Evolutionary conservation across 1,140 invertebrate genomes (phyloP).

Genomic region (Drosophila bifasciata): DNA sequence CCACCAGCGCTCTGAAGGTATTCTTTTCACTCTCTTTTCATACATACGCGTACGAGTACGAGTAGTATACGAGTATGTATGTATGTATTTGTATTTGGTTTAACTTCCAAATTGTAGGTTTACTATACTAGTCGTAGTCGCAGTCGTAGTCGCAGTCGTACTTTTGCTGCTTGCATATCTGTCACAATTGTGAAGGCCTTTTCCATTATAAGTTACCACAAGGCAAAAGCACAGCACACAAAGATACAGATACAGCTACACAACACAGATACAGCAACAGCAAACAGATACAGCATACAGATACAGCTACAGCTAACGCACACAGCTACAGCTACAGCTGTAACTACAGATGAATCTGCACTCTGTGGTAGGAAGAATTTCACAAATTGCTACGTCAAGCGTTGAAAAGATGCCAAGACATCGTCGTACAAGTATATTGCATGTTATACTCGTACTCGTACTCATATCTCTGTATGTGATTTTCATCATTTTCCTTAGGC

Average conservation of each 20-base stretch:
- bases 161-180: slow-evolving; percentile 34
- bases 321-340: slow-evolving; percentile 20
- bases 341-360: slow-evolving; percentile 17
- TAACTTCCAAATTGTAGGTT: slow-evolving; percentile 46
- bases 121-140: slow-evolving; percentile 1
- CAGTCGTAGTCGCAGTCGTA: neutral
- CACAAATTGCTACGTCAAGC: slow-evolving; percentile 81
- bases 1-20: slow-evolving; percentile 36
- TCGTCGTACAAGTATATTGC: neutral
- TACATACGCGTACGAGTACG: neutral
- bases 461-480: neutral
- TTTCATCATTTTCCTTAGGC: slow-evolving; percentile 38
- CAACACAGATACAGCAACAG: slow-evolving; percentile 18
- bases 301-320: slow-evolving; percentile 8
- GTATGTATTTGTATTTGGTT: slow-evolving; percentile 43
- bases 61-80: no score
- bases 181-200: slow-evolving; percentile 58
- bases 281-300: no score
- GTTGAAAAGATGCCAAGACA: slow-evolving; percentile 73
- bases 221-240: neutral
- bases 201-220: slow-evolving; percentile 11
- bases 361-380: slow-evolving; percentile 57
- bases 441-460: neutral
- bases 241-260: slow-evolving; percentile 2
- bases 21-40: slow-evolving; percentile 70